Percentiles rank a stretch among this genome's conserved stretches.
Evolutionary conservation across 2,888 invertebrate species (phyloP).

Genomic region (Drosophila fungiperda): DNA sequence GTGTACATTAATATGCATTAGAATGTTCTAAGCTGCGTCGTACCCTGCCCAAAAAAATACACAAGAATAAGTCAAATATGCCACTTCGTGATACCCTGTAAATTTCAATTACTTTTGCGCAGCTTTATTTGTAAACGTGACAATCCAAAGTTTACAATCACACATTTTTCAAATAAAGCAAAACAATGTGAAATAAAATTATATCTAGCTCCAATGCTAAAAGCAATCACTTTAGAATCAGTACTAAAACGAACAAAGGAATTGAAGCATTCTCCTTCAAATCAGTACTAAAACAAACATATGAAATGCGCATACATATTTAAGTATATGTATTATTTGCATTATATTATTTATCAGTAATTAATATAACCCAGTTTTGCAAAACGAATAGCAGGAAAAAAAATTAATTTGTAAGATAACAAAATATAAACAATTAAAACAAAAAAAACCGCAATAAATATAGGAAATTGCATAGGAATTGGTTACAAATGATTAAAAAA

Average conservation of each 20-base stretch:
- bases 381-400: neutral
- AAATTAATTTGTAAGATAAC: conserved; percentile 10
- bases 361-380: neutral
- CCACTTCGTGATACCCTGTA: conserved; percentile 22
- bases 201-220: neutral
- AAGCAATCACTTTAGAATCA: too few relatives aligned
- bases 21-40: conserved; percentile 41
- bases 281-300: neutral
- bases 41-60: conserved; percentile 61
- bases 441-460: neutral
- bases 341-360: neutral
- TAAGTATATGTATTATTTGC: neutral
- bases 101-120: neutral
- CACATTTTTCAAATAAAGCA: neutral
- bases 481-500: neutral
- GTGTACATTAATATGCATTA: conserved; percentile 21
- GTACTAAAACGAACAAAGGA: neutral
- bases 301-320: neutral
- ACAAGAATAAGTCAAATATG: neutral
- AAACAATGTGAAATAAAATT: neutral
- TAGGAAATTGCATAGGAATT: neutral
- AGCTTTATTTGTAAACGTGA: neutral
- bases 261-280: neutral
- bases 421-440: neutral
- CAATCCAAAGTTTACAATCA: neutral